These are phyloP conservation scores for Promerops cafer DNA, from an alignment of 2,113 vertebrate species.

Conservation along the genomic window DNA sequence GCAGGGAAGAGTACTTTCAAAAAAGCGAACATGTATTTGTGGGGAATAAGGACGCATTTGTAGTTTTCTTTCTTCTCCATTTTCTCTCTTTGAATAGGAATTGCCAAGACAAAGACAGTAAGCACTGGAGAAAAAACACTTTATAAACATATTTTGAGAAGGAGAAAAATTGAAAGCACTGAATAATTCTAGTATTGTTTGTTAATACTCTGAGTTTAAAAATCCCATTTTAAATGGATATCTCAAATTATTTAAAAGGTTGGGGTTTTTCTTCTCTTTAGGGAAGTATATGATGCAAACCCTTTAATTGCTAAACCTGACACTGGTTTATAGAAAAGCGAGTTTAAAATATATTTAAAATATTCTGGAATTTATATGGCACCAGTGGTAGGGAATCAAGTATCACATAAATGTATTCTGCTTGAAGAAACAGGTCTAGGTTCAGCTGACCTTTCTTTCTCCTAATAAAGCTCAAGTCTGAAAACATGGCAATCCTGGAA, in stretches of 20 bases:
- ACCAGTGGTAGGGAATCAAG: background rate
- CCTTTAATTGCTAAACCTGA: background rate
- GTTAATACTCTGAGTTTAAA: background rate
- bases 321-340: background rate
- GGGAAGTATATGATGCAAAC: background rate
- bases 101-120: background rate
- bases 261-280: fast-evolving
- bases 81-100: background rate
- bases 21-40: background rate
- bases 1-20: background rate
- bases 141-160: background rate
- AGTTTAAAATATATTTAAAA: background rate
- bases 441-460: background rate
- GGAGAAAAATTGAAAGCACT: background rate
- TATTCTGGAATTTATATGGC: background rate
- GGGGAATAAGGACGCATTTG: fast-evolving
- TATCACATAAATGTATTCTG: background rate
- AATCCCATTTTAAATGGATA: background rate
- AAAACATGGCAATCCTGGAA: background rate
- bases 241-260: background rate
- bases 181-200: background rate
- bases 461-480: background rate
- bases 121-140: background rate
- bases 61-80: background rate
- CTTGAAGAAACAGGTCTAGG: background rate